phyloP scores from a whole-genome alignment of 2,888 invertebrate species.

The Odontocolon sp. region DNA sequence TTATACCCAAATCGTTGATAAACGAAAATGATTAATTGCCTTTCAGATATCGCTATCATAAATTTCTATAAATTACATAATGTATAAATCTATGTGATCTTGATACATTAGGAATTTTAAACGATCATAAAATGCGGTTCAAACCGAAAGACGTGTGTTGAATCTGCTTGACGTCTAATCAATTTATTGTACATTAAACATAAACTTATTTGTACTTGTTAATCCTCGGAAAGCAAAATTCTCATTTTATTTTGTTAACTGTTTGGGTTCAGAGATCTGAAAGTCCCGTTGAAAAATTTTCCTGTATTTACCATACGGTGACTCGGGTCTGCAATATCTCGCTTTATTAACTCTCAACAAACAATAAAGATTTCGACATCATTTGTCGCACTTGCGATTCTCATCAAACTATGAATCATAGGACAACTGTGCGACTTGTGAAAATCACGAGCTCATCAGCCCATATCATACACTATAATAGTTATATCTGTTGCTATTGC shows the following conservation, averaged over 20 bases:
- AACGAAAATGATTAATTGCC: too few relatives aligned
- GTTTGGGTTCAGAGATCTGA: background rate
- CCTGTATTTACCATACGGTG: slow-evolving; percentile 8
- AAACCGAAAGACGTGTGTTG: too few relatives aligned
- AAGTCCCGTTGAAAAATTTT: slow-evolving; percentile 6
- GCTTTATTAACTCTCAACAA: slow-evolving; percentile 4
- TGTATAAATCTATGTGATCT: too few relatives aligned
- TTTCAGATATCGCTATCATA: too few relatives aligned
- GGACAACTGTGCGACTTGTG: background rate
- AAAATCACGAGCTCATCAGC: background rate
- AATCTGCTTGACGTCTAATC: too few relatives aligned
- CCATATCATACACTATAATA: too few relatives aligned
- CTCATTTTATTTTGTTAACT: background rate
- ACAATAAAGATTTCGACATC: background rate
- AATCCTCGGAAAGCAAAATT: background rate
- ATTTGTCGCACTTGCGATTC: background rate
- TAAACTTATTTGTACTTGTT: background rate
- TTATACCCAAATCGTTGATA: too few relatives aligned
- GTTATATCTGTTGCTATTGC: background rate
- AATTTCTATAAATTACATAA: too few relatives aligned
- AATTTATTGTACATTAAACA: background rate
- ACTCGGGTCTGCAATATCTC: slow-evolving; percentile 21
- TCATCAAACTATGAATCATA: background rate
- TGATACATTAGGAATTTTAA: too few relatives aligned
- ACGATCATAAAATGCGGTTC: too few relatives aligned